Percentiles rank a stretch among this genome's conserved stretches.
Conservation (phyloP, 2,888 invertebrate genomes). For the Phorcus lineatus region DNA sequence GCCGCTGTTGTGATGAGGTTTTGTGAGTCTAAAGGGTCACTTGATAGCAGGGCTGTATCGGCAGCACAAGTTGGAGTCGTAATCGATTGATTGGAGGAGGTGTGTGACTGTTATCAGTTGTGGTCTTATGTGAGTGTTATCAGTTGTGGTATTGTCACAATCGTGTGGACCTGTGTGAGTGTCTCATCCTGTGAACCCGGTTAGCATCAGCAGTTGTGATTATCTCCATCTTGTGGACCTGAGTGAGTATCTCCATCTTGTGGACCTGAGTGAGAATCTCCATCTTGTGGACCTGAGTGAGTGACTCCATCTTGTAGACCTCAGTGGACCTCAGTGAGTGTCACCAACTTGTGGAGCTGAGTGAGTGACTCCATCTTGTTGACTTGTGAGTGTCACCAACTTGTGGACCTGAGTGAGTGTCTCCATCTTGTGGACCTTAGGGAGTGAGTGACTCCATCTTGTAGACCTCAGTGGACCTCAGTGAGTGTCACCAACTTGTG, state of each 20-base stretch:
- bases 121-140: background rate
- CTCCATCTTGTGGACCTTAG: constrained; percentile 29
- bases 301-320: no score
- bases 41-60: no score
- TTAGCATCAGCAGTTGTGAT: background rate
- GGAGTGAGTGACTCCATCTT: constrained; percentile 27
- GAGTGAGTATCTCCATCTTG: background rate
- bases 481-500: background rate
- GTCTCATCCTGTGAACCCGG: constrained; percentile 29
- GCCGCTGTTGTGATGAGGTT: no score
- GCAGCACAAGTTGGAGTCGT: no score
- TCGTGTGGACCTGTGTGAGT: background rate
- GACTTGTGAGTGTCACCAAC: no score
- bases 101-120: no score
- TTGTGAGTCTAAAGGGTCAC: no score
- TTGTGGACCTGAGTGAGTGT: background rate
- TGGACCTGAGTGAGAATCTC: no score
- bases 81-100: background rate
- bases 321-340: background rate
- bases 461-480: no score
- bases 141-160: constrained; percentile 29
- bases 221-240: no score
- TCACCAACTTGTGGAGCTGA: constrained; percentile 3
- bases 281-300: no score
- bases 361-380: constrained; percentile 16